Percentiles rank a stretch among this genome's conserved stretches.
Evolutionary conservation across 2,888 invertebrate species (phyloP).

Genomic region (Venusia cambrica): DNA sequence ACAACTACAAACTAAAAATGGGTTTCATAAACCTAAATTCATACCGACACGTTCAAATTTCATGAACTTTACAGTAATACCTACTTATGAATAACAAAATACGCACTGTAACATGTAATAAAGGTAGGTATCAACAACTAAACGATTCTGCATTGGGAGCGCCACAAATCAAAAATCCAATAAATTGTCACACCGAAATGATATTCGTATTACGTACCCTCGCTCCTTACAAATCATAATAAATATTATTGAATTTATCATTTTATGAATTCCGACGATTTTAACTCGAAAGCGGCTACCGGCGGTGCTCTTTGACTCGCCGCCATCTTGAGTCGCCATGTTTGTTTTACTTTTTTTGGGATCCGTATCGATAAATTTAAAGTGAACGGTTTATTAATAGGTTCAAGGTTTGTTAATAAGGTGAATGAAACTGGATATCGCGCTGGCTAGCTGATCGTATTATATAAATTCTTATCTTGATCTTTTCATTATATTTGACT

Average conservation of each 20-base stretch:
- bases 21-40: too few relatives aligned
- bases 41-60: too few relatives aligned
- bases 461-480: too few relatives aligned
- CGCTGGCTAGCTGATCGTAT: slow-evolving; percentile 4
- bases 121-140: too few relatives aligned
- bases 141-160: slow-evolving; percentile 5
- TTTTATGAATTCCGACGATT: slow-evolving; percentile 68
- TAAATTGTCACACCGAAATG: slow-evolving; percentile 44
- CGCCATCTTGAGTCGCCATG: slow-evolving; percentile 69
- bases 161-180: slow-evolving; percentile 16
- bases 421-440: too few relatives aligned
- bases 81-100: too few relatives aligned
- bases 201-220: slow-evolving; percentile 46
- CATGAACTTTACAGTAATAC: too few relatives aligned
- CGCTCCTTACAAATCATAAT: slow-evolving; percentile 52
- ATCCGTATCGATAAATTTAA: slow-evolving; percentile 32
- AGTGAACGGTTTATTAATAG: slow-evolving; percentile 10
- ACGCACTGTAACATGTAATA: too few relatives aligned
- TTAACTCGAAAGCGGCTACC: slow-evolving; percentile 61
- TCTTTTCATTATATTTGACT: too few relatives aligned
- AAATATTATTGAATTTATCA: slow-evolving; percentile 79
- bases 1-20: too few relatives aligned
- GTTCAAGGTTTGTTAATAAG: too few relatives aligned
- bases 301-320: slow-evolving; percentile 65
- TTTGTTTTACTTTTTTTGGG: slow-evolving; percentile 66